Conservation (phyloP, 2,113 vertebrate species). For the Crotalus horridus region DNA sequence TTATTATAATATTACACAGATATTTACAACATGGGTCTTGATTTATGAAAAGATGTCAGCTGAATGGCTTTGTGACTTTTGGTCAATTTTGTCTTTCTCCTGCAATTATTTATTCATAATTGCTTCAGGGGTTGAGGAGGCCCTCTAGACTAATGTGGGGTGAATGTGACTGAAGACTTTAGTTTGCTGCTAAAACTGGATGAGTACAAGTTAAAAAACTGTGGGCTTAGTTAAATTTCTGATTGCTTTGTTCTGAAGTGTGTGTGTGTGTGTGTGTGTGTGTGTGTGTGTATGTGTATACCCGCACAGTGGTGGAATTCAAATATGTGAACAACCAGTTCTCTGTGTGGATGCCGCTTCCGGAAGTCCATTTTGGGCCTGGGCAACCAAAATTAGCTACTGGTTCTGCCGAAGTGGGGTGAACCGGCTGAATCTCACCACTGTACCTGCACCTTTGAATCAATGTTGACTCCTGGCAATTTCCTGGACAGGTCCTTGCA, state of each 20-base stretch:
- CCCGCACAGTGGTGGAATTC: no score
- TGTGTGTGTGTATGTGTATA: background rate
- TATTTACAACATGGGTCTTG: background rate
- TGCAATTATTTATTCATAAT: background rate
- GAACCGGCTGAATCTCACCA: no score
- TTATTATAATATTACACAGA: background rate
- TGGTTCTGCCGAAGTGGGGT: no score
- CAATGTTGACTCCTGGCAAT: background rate
- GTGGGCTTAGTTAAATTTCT: background rate
- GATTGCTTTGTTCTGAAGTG: background rate
- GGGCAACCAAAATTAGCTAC: no score
- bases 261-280: background rate
- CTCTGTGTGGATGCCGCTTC: no score
- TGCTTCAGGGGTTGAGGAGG: background rate
- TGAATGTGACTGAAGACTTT: background rate
- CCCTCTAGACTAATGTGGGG: background rate
- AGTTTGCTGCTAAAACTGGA: background rate
- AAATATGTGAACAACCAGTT: no score
- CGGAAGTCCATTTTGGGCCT: no score
- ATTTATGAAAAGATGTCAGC: background rate
- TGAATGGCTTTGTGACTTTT: background rate
- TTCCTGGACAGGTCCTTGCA: background rate
- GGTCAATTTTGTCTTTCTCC: background rate
- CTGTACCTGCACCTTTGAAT: background rate
- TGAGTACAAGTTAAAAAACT: background rate